phyloP scores from a whole-genome alignment of 2,888 invertebrate species.

The Siphonodentalium dalli region DNA sequence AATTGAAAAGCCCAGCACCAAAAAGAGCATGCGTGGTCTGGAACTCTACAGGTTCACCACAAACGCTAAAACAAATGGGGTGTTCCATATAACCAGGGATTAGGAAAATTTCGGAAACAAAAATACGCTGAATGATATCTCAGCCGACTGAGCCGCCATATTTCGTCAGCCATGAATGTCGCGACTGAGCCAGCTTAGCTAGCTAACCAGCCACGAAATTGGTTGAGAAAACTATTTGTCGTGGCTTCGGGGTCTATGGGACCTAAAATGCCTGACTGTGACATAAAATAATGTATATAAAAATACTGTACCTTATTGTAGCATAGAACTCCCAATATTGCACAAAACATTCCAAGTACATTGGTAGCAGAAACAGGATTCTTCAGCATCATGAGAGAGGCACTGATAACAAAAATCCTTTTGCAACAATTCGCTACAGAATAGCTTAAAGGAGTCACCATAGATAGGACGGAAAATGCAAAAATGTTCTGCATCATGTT shows the following conservation, averaged over 20 bases:
- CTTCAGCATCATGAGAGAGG: slow-evolving; percentile 83
- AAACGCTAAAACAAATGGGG: too few species aligned
- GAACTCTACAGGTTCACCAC: too few species aligned
- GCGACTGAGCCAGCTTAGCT: too few species aligned
- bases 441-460: slow-evolving; percentile 91
- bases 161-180: too few species aligned
- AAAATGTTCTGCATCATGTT: slow-evolving; percentile 95
- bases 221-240: too few species aligned
- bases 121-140: too few species aligned
- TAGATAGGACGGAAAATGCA: slow-evolving; percentile 89
- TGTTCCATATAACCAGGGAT: background rate
- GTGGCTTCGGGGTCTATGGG: too few species aligned
- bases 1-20: too few species aligned
- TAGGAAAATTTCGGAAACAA: too few species aligned
- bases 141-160: too few species aligned
- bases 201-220: too few species aligned
- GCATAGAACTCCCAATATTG: slow-evolving; percentile 85
- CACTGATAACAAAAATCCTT: slow-evolving; percentile 84
- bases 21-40: too few species aligned
- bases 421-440: slow-evolving; percentile 96
- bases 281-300: slow-evolving; percentile 6
- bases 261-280: background rate
- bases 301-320: slow-evolving; percentile 88
- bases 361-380: slow-evolving; percentile 91
- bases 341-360: slow-evolving; percentile 87